Base-by-base conservation (phyloP, 92 coral and sea anemone genomes). In the Porites evermanni region DNA sequence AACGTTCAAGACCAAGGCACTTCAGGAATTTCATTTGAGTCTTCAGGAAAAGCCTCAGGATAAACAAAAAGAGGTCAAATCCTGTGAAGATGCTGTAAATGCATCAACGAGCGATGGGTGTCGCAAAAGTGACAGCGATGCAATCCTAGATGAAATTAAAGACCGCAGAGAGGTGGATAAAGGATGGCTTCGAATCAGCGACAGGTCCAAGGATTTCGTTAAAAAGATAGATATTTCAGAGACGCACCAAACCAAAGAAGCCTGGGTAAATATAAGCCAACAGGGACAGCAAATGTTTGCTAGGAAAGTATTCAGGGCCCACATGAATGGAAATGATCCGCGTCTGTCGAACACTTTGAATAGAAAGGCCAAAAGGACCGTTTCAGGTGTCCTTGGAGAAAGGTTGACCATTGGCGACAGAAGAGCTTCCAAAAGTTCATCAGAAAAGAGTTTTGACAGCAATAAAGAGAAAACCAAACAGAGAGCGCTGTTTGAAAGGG, bases 131-230 rank as follows among this genome's bases (percentile, higher is more conserved):
- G 80, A 53, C 64, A 63, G 18, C 10, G 18, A 26, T 10, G 70
- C 63, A 47, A 64, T 20, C 50, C 51, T 21, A 20, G 38, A 38
- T 12, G 87, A 52, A 38, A 73, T 13, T 38, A 74, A 10, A 11
- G 79, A 83, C 47, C 74, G 74, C 38, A 83, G 51, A 50, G 87
- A 83, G 64, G 74, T 83, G 14, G 74, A 65, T 74, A 83, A 83
- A 16, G 87, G 80, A 16, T 83, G 87, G 87, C 87, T 83, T n/a
- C 61, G 87, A 47, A 83, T 83, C 72, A 83, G 87, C 74, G 87
- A 83, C 73, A 83, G 80, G 80, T 80, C 87, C 17, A 54, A 74
- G 10, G 80, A 23, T 64, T 83, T 83, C 51, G 51, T 83, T 20
- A 74, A 74, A 53, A 83, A 53, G 65, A 17, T 74, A 24, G 73